Evolutionary conservation across 2,888 invertebrate species (phyloP).

Genomic region (Amphipoea lucens): DNA sequence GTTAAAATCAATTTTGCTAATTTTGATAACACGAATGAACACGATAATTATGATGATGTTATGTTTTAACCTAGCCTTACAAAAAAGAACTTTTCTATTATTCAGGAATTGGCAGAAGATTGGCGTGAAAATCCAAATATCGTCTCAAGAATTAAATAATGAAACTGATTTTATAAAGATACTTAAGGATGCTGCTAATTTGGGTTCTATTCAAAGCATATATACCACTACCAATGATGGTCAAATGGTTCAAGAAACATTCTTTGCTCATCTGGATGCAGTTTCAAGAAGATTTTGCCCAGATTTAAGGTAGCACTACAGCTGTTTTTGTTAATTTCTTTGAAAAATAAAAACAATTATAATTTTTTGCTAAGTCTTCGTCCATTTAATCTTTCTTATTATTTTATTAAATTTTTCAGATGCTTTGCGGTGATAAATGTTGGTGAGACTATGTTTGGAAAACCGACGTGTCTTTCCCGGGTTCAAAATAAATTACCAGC

Average conservation of each 20-base stretch:
- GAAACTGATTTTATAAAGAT: conserved; percentile 51
- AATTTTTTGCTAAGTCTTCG: no score
- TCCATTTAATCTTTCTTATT: not conserved
- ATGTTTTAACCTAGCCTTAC: not conserved
- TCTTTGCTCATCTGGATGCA: conserved; percentile 66
- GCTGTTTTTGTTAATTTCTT: not conserved
- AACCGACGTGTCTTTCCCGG: conserved; percentile 60
- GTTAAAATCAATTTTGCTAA: not conserved
- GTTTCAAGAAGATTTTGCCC: conserved; percentile 68
- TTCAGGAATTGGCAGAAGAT: conserved; percentile 66
- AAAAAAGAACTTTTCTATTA: not conserved
- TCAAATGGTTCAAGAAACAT: conserved; percentile 43
- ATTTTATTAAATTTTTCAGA: conserved; percentile 15
- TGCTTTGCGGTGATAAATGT: conserved; percentile 44
- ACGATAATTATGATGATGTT: not conserved
- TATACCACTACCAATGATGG: conserved; percentile 58
- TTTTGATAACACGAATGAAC: not conserved
- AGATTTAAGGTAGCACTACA: conserved; percentile 59
- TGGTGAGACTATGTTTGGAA: conserved; percentile 51
- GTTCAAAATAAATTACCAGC: conserved; percentile 61
- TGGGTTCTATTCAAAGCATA: conserved; percentile 70
- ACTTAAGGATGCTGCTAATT: conserved; percentile 54
- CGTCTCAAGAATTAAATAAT: conserved; percentile 38
- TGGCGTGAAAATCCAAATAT: conserved; percentile 60
- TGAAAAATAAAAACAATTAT: not conserved